Evolutionary conservation across 2,113 vertebrate species (phyloP).

Genomic region (Canis aureus): DNA sequence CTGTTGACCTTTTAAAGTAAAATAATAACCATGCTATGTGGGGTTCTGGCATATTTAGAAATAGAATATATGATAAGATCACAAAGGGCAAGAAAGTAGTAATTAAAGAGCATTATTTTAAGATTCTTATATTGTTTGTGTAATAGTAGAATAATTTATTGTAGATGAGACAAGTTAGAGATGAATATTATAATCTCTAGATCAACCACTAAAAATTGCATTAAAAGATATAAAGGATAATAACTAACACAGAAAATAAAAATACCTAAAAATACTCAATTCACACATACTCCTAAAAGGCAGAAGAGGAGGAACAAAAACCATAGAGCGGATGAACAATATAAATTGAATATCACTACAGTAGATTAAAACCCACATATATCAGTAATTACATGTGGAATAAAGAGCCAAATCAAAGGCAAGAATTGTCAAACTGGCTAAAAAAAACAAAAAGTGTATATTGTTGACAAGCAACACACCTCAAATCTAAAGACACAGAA

Average conservation of each 20-base stretch:
- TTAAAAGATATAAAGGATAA: neutral
- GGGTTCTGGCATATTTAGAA: conserved; percentile 15
- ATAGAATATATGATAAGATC: conserved; percentile 4
- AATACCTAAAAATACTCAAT: neutral
- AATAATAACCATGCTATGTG: neutral
- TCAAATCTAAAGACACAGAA: neutral
- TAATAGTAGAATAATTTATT: neutral
- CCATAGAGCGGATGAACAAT: neutral
- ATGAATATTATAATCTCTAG: neutral
- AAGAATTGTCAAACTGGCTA: neutral
- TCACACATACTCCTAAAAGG: neutral
- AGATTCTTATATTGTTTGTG: neutral
- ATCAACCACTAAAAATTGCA: neutral
- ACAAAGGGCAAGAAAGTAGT: neutral
- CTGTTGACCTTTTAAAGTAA: conserved; percentile 20
- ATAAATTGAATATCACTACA: neutral
- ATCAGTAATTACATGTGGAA: neutral
- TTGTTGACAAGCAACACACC: neutral
- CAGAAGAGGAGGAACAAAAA: neutral
- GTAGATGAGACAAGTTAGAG: conserved; percentile 10
- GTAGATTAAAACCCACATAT: neutral
- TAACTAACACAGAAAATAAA: neutral
- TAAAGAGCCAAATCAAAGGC: neutral
- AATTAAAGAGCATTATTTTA: conserved; percentile 57
- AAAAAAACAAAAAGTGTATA: neutral